Evolutionary conservation across 2,888 invertebrate genomes (phyloP).

Genomic region (Platerodrilus igneus): DNA sequence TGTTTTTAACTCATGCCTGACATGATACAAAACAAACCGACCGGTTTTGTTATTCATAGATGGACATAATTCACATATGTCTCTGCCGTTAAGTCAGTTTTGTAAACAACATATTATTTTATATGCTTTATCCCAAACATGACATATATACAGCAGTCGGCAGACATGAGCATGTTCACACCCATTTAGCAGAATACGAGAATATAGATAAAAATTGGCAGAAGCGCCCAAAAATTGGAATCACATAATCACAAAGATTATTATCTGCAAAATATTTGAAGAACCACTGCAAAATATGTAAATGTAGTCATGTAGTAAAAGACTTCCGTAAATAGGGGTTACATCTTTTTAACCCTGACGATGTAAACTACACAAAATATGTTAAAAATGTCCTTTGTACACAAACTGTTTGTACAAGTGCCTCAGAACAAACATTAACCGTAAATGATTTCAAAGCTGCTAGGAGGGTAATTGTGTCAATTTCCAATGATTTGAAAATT

Average conservation of each 20-base stretch:
- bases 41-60: slow-evolving; percentile 3
- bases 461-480: neutral
- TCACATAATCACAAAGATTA: slow-evolving; percentile 4
- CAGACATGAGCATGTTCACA: slow-evolving; percentile 2
- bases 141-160: slow-evolving; percentile 1
- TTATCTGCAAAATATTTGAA: slow-evolving; percentile 1
- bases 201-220: slow-evolving; percentile 2
- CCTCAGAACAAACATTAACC: slow-evolving; percentile 3
- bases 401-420: slow-evolving; percentile 3
- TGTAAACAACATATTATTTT: slow-evolving; percentile 2
- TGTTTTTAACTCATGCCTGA: slow-evolving; percentile 3
- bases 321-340: slow-evolving; percentile 4
- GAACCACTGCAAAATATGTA: slow-evolving; percentile 1
- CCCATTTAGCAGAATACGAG: neutral
- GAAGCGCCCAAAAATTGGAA: neutral
- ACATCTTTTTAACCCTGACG: slow-evolving; percentile 1
- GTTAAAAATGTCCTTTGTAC: neutral
- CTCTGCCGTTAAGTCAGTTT: slow-evolving; percentile 5
- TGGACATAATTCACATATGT: slow-evolving; percentile 2
- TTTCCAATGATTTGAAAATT: slow-evolving; percentile 1
- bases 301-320: too few species aligned
- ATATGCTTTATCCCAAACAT: too few species aligned
- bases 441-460: slow-evolving; percentile 1
- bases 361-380: slow-evolving; percentile 3
- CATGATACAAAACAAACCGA: slow-evolving; percentile 2